Evolutionary conservation across 1,140 invertebrate genomes (phyloP), one percentile per base, ranked within the genome.

Genomic region (Drosophila erecta): DNA sequence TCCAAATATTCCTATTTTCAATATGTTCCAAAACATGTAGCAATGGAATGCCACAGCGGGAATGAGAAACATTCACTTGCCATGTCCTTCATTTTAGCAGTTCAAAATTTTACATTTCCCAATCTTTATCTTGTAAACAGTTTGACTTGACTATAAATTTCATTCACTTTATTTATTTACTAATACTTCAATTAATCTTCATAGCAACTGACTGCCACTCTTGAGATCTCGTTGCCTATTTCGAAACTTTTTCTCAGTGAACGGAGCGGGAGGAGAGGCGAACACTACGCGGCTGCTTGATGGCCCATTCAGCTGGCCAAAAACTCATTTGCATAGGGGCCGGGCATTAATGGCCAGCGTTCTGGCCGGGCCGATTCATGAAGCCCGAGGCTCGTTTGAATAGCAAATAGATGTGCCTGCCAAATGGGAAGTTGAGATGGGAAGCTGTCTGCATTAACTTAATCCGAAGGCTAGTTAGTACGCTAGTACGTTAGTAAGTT

Each of bases 381-480:
- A 43, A 41, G 17, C 27, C 24, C 6, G 27, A 12, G 17, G 12
- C 35, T 41, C 17, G 46, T 41, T 41, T 24, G 4, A 66, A 41
- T 41, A 14, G 4, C 27, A 35, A 51, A 65, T 65, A 24, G 46
- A 51, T 53, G 44, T n/a, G 49, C 30, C 27, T 47, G 27, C 30
- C 43, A 37, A 33, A 50, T 64, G 41, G 7, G 11, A 33, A 27
- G 27, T 47, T 4, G 43, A 10, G 24, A 15, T 57, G 55, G 33
- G 62, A 65, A 30, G 62, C 43, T 66, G n/a, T 33, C 35, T 49
- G 35, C 24, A 47, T 65, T n/a, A 43, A 51, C 24, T 33, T 44
- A 67, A 67, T 65, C 60, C 46, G 47, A 41, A 59, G 44, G 46
- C 46, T 53, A 65, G 59, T 37, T 67, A 37, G 44, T 50, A n/a